A percentile compares a stretch with the other conserved stretches of the same genome.
Conservation (phyloP, 1,140 invertebrate genomes). For the Radopholus similis region DNA sequence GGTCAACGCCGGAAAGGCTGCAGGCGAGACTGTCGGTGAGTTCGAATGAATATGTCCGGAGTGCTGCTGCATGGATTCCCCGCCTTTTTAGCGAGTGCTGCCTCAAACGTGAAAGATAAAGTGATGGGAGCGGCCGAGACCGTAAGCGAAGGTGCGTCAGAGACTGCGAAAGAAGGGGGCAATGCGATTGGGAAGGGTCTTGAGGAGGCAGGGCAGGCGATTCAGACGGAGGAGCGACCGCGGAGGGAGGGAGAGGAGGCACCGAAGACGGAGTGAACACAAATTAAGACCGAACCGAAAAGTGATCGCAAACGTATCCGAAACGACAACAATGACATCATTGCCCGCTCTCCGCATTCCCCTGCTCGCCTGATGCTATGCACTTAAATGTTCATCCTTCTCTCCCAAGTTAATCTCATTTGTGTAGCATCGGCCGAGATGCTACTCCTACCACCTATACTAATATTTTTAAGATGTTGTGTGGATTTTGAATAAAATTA, state of each 20-base stretch:
- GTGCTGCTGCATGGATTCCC: not conserved
- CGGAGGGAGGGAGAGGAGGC: not conserved
- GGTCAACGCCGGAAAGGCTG: slow-evolving; percentile 5
- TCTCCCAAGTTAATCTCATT: no score
- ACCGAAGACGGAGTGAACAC: not conserved
- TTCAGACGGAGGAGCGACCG: slow-evolving; percentile 14
- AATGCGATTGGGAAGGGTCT: slow-evolving; percentile 19
- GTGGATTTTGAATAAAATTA: no score
- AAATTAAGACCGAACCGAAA: no score
- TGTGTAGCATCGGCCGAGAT: no score
- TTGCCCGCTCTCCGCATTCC: not conserved
- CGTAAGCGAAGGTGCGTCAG: slow-evolving; percentile 1
- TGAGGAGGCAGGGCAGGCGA: slow-evolving; percentile 12
- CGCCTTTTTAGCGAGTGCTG: slow-evolving; percentile 13
- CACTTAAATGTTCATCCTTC: no score
- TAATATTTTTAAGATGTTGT: no score
- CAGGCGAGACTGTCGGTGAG: slow-evolving; percentile 22
- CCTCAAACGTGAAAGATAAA: slow-evolving; percentile 20
- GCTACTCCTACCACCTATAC: no score
- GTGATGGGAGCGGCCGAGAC: not conserved
- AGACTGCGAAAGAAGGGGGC: slow-evolving; percentile 2
- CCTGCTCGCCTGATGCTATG: no score
- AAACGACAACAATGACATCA: no score
- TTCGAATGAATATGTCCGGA: no score
- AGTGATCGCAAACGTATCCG: no score